phyloP scores from a whole-genome alignment of 2,888 invertebrate species.

The Himalopsyche anomala region DNA sequence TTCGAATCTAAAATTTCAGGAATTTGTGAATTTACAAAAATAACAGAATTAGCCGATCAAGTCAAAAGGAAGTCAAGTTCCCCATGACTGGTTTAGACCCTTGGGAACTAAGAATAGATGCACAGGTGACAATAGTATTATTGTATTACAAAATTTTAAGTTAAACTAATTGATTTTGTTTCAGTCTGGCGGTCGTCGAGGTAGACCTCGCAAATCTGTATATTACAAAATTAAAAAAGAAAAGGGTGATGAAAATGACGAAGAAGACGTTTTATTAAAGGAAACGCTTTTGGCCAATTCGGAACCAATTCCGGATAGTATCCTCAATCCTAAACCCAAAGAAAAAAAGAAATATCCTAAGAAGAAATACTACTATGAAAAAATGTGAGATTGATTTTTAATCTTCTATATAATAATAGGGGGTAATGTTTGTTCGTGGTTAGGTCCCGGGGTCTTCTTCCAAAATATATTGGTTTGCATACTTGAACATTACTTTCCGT shows the following conservation, averaged over 20 bases:
- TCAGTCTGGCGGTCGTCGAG: slow-evolving; percentile 45
- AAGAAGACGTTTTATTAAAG: slow-evolving; percentile 74
- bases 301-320: slow-evolving; percentile 74
- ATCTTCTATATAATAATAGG: neutral
- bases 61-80: too few relatives aligned
- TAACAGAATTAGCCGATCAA: too few relatives aligned
- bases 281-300: slow-evolving; percentile 76
- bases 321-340: slow-evolving; percentile 73
- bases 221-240: slow-evolving; percentile 41
- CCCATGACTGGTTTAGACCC: too few relatives aligned
- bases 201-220: slow-evolving; percentile 44
- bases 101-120: neutral
- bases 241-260: slow-evolving; percentile 67
- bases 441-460: too few relatives aligned
- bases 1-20: too few relatives aligned
- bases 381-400: slow-evolving; percentile 69
- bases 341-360: slow-evolving; percentile 70
- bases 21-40: too few relatives aligned
- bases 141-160: too few relatives aligned
- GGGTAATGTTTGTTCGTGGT: too few relatives aligned
- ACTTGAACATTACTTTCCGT: too few relatives aligned
- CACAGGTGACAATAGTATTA: neutral
- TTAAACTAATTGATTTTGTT: neutral
- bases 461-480: too few relatives aligned
- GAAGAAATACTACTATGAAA: slow-evolving; percentile 74